Evolutionary conservation across 2,888 invertebrate genomes (phyloP).

Genomic region (Anagyrus pseudococci): DNA sequence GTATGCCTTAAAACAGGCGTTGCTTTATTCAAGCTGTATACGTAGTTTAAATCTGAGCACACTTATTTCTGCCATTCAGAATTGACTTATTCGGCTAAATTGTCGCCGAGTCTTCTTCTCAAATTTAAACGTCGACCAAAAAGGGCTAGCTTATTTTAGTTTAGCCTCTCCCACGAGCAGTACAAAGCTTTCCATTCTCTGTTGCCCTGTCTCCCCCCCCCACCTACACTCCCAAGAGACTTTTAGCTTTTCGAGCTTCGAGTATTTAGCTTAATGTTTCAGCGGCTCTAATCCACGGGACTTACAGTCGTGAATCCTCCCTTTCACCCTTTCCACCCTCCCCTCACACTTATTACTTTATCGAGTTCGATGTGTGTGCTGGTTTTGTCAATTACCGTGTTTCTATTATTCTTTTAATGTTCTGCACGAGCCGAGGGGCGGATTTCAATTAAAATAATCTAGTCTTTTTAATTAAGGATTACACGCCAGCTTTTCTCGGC

Average conservation of each 20-base stretch:
- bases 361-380: slow-evolving; percentile 31
- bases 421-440: not conserved
- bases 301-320: slow-evolving; percentile 22
- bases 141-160: slow-evolving; percentile 28
- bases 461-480: slow-evolving; percentile 2
- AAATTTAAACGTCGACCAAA: slow-evolving; percentile 25
- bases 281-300: slow-evolving; percentile 31
- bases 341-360: slow-evolving; percentile 31
- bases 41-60: not conserved
- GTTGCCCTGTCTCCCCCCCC: slow-evolving; percentile 10
- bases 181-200: slow-evolving; percentile 13
- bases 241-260: slow-evolving; percentile 26
- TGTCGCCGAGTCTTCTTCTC: not conserved
- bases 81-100: slow-evolving; percentile 13
- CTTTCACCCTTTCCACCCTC: not conserved
- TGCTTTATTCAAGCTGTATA: not conserved
- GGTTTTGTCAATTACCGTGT: slow-evolving; percentile 34
- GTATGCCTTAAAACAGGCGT: too few species aligned
- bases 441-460: slow-evolving; percentile 24
- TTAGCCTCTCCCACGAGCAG: slow-evolving; percentile 23
- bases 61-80: slow-evolving; percentile 3
- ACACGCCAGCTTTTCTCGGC: not conserved
- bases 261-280: slow-evolving; percentile 35
- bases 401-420: slow-evolving; percentile 25
- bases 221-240: slow-evolving; percentile 4